These are phyloP conservation scores for Clunio marinus DNA, from an alignment of 2,888 invertebrate genomes.

Conservation along the genomic window DNA sequence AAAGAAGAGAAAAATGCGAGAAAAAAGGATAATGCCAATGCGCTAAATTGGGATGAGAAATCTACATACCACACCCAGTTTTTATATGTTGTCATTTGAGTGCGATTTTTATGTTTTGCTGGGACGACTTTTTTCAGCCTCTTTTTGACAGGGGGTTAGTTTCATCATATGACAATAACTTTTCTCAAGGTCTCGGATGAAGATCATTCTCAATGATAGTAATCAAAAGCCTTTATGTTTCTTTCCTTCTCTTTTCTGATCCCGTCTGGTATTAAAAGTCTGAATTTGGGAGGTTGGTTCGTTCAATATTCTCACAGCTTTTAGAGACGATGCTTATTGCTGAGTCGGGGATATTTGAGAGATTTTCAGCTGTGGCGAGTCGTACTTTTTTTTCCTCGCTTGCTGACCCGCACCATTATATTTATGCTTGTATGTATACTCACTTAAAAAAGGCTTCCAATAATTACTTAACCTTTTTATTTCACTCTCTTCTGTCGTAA, in stretches of 20 bases:
- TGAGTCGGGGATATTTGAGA: too few relatives aligned
- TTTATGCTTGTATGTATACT: too few relatives aligned
- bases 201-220: background rate
- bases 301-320: background rate
- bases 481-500: too few relatives aligned
- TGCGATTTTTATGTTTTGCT: constrained; percentile 18
- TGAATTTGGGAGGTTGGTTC: background rate
- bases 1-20: constrained; percentile 13
- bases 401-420: too few relatives aligned
- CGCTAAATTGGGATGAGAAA: too few relatives aligned
- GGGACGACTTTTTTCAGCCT: background rate
- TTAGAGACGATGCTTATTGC: background rate
- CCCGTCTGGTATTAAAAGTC: background rate
- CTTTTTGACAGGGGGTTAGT: background rate
- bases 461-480: too few relatives aligned
- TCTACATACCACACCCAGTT: constrained; percentile 33
- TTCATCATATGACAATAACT: background rate
- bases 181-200: background rate
- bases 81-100: constrained; percentile 27
- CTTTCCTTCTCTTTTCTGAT: background rate
- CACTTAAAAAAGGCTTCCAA: too few relatives aligned
- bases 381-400: too few relatives aligned
- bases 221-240: background rate
- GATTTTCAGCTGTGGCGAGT: too few relatives aligned
- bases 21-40: constrained; percentile 13